Base-by-base conservation (phyloP, 2,888 invertebrate genomes). In the Heliconius ethilla region DNA sequence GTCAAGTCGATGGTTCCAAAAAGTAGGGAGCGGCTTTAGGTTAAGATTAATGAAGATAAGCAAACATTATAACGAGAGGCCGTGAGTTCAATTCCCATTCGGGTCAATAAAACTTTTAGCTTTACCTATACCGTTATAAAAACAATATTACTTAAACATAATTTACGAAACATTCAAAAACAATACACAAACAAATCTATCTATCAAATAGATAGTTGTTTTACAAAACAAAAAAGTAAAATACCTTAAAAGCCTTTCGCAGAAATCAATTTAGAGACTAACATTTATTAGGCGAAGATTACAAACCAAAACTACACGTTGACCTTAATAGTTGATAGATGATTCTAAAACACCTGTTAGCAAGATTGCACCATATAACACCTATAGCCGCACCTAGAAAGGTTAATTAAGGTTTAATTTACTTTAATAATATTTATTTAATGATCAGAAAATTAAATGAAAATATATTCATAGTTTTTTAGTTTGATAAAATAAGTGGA, bases 251-350 rank as follows among this genome's bases (percentile, higher is more conserved):
- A 69, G 69, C 69, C 25, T 69, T 67, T 69, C 69, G 25, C 25
- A 45, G 69, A 40, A 69, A 45, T 69, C 40, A 69, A 69, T 69
- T 69, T 69, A 59, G 7, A 40, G 69, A 69, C 25, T 40, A 69
- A 15, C 69, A 69, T 45, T 69, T 69, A 69, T 69, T 69, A 69
- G 7, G 40, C 40, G 69, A 69, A 40, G 40, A 40, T 40, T 69
- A 45, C 40, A 69, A 40, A 25, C n/a, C 69, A 69, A 27, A 69
- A 45, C 40, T n/a, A 3, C 15, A 63, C 3, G 25, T 25, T 69
- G 69, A 69, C 69, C 40, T 69, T 69, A 69, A 69, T 69, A 1
- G 27, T 40, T 13, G 13, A 67, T 63, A 27, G 63, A 40, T 25
- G 69, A 27, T 69, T 69, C 40, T 25, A 45, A 40, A 40, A 45